Conservation (phyloP, 2,888 invertebrate species). For the Cremastinae sp. region DNA sequence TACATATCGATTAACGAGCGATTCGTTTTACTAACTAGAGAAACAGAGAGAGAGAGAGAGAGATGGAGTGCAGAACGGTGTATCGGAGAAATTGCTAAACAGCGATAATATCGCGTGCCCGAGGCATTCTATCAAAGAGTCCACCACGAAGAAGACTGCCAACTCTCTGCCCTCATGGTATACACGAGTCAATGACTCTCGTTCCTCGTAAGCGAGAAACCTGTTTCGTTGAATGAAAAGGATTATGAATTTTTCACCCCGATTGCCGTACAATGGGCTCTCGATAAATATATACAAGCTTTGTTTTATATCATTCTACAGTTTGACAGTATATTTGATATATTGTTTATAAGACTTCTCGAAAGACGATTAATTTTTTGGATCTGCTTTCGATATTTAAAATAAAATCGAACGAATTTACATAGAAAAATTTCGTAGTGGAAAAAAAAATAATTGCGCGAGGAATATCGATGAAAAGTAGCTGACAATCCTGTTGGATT, state of each 20-base stretch:
- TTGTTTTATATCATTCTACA: not conserved
- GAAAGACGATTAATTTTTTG: not conserved
- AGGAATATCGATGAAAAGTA: no score
- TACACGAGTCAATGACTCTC: slow-evolving; percentile 77
- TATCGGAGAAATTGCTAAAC: slow-evolving; percentile 68
- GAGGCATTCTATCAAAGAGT: slow-evolving; percentile 36
- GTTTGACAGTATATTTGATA: no score
- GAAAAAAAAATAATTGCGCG: slow-evolving; percentile 38
- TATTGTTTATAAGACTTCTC: no score
- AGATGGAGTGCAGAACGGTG: slow-evolving; percentile 47
- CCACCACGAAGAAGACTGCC: slow-evolving; percentile 36
- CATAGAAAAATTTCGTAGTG: no score
- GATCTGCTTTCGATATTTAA: not conserved
- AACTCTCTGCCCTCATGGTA: slow-evolving; percentile 62
- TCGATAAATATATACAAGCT: not conserved
- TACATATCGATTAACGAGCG: slow-evolving; percentile 56
- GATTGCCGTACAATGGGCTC: not conserved
- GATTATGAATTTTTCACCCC: slow-evolving; percentile 1
- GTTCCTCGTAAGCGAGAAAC: slow-evolving; percentile 66
- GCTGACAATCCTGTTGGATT: no score
- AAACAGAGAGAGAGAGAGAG: slow-evolving; percentile 16
- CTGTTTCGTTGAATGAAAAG: slow-evolving; percentile 62
- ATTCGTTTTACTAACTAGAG: slow-evolving; percentile 48
- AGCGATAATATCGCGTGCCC: slow-evolving; percentile 66
- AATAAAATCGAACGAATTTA: no score